These are phyloP conservation scores for Elephas maximus DNA, from an alignment of 2,113 vertebrate genomes.

Conservation along the genomic window DNA sequence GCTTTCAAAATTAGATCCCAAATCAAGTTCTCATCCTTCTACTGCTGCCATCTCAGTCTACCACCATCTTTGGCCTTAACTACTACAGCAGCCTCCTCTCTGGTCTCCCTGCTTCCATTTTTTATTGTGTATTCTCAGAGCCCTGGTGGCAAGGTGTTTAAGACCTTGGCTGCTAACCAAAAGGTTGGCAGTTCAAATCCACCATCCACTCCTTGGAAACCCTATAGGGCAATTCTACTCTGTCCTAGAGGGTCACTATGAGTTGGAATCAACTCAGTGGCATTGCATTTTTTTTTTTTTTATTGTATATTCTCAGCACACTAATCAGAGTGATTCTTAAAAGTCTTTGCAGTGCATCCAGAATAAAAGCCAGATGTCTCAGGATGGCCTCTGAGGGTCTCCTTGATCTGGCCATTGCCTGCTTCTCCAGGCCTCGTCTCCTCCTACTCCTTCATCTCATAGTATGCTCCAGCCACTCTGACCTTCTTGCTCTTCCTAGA, in stretches of 20 bases:
- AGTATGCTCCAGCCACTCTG: neutral
- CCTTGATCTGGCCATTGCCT: neutral
- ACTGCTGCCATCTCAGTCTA: accelerated
- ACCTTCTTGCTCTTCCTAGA: neutral
- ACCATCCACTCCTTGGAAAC: no score
- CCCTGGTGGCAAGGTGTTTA: no score
- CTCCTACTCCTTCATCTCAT: neutral
- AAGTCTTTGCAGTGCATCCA: neutral
- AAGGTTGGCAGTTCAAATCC: no score
- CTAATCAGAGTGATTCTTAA: neutral
- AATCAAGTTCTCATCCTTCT: neutral
- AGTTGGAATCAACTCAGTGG: no score
- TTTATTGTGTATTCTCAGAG: neutral
- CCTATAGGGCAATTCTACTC: no score
- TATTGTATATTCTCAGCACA: neutral
- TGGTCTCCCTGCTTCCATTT: neutral
- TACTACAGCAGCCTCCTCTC: neutral
- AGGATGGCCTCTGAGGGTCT: neutral
- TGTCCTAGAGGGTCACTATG: no score
- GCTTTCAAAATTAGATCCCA: neutral
- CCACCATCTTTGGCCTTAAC: neutral
- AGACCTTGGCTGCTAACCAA: no score
- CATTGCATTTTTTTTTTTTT: neutral
- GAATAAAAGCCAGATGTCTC: neutral
- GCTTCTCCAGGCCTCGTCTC: neutral